Base-by-base conservation (phyloP, 2,113 vertebrate species). In the Alectura lathami region DNA sequence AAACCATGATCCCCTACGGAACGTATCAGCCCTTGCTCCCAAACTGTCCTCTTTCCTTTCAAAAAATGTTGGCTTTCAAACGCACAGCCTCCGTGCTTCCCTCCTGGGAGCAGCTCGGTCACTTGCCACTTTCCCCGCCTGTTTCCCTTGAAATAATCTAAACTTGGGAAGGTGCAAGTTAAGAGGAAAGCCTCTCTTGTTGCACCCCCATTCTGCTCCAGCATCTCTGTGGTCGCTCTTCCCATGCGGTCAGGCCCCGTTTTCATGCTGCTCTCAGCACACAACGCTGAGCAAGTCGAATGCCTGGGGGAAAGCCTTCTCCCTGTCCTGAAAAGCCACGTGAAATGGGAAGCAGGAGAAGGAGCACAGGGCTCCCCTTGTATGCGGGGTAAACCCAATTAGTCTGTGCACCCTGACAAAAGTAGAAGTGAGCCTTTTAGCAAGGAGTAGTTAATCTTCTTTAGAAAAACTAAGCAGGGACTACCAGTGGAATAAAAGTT, bases 271-370 rank as follows among this genome's bases (percentile, higher is more conserved):
- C 62, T 89, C 30, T 68, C 34, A 13, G 18, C 3, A 5, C 5
- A 3, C 5, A 36, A 24, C 14, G 1, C 30, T 1, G 24, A 56
- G 18, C 34, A 81, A 38, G 51, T 26, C 62, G 3, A 7, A 27
- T 0, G 0, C 3, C 0, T 0, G 11, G 51, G 9, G 9, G 56
- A 13, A 67, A 20, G 7, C 0, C 3, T 11, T 68, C 36, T 32
- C 40, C 51, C 38, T 3, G 4, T 18, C 43, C 26, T 2, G 17
- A 63, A 50, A 86, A 79, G 60, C 62, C n/a, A 15, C 7, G 1
- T 10, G 69, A 53, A 30, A 53, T 2, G 48, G 86, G 92, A 75
- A 47, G 63, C 1, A 2, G 63, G 4, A 72, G 70, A 5, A 0
- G 38, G 91, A 88, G 62, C 2, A 30, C 42, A 60, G 92, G 78